Evolutionary conservation across 2,797 vertebrate genomes (phyloP).

Genomic region (Sebastes nivosus): DNA sequence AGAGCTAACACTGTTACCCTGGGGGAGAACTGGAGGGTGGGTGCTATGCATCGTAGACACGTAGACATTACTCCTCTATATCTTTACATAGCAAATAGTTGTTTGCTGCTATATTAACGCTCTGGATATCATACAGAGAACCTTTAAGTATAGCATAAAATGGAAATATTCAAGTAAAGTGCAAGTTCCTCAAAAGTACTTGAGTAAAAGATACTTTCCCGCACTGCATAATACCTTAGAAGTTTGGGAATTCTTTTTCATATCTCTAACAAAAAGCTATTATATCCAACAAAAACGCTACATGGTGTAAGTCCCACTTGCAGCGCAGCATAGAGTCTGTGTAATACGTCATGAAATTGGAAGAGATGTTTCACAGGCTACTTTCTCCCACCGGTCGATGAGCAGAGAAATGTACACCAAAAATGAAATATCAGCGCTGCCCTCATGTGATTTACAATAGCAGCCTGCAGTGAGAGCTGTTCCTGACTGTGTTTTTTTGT

Average conservation of each 20-base stretch:
- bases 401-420: constrained; percentile 59
- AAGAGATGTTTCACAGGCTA: constrained; percentile 62
- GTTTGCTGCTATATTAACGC: not conserved
- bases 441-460: constrained; percentile 61
- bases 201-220: not conserved
- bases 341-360: constrained; percentile 54
- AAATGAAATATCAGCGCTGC: constrained; percentile 70
- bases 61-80: not conserved
- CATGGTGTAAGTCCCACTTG: constrained; percentile 28
- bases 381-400: constrained; percentile 66
- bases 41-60: no score
- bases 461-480: constrained; percentile 51
- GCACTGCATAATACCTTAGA: not conserved
- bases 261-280: constrained; percentile 30
- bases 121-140: not conserved
- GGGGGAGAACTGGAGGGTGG: no score
- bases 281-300: constrained; percentile 37
- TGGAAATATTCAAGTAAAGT: not conserved
- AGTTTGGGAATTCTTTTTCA: constrained; percentile 2
- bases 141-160: not conserved
- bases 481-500: constrained; percentile 30
- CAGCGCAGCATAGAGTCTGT: constrained; percentile 25
- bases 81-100: not conserved
- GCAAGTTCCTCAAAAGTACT: not conserved
- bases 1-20: no score